phyloP scores from a whole-genome alignment of 2,113 vertebrate genomes.

The Micronycteris hirsuta region DNA sequence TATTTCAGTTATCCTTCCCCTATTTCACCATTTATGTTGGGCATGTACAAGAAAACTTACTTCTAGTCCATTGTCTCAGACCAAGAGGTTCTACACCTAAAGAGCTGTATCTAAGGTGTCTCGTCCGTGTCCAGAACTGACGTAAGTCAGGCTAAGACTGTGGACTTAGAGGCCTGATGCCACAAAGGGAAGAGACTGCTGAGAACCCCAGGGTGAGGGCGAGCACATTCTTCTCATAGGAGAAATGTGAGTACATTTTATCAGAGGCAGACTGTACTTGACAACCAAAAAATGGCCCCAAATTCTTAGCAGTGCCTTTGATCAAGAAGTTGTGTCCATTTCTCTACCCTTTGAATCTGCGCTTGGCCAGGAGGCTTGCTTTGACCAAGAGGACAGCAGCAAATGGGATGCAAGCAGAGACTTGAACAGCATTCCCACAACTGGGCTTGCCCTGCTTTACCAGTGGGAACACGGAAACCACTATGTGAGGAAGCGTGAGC shows the following conservation, averaged over 20 bases:
- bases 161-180: not conserved
- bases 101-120: not conserved
- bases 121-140: not conserved
- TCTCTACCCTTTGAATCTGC: not conserved
- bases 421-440: rapidly evolving
- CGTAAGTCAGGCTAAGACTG: not conserved
- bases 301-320: not conserved
- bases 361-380: not conserved
- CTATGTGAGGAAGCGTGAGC: not conserved
- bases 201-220: not conserved
- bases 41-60: not conserved
- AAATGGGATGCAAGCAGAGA: not conserved
- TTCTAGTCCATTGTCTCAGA: not conserved
- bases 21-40: not conserved
- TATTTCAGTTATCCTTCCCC: not conserved
- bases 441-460: not conserved
- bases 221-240: not conserved
- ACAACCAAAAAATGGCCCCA: not conserved
- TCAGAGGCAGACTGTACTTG: not conserved
- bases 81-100: not conserved
- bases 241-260: constrained; percentile 5
- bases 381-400: not conserved
- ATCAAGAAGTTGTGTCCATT: not conserved
- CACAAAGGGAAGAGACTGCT: not conserved
- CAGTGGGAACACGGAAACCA: not conserved